phyloP scores from a whole-genome alignment of 2,797 vertebrate species.

The Jordanella pulchra region DNA sequence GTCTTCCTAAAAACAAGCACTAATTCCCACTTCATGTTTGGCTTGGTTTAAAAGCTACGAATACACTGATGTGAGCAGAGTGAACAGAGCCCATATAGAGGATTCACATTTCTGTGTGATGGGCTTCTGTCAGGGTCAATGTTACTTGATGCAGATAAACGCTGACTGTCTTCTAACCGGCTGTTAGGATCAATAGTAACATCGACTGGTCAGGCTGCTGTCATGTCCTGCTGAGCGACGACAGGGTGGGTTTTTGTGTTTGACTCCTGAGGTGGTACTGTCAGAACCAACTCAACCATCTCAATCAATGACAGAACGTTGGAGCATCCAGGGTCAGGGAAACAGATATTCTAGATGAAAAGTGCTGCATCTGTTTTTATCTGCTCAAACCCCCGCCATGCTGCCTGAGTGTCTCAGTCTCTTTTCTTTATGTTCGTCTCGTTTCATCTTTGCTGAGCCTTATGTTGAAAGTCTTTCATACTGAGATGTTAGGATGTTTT shows the following conservation, averaged over 20 bases:
- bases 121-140: constrained; percentile 15
- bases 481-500: neutral
- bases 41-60: neutral
- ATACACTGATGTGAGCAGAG: neutral
- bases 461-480: neutral
- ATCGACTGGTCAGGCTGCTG: constrained; percentile 35
- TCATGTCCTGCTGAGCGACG: constrained; percentile 32
- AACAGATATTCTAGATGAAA: constrained; percentile 25
- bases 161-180: constrained; percentile 20
- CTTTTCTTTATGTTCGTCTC: neutral
- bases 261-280: constrained; percentile 20
- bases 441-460: neutral
- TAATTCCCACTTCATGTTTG: neutral
- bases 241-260: constrained; percentile 23
- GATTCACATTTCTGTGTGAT: neutral
- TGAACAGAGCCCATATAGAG: neutral
- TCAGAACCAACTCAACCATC: constrained; percentile 30
- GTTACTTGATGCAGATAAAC: constrained; percentile 40
- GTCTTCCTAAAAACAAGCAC: constrained; percentile 1
- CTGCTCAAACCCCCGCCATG: constrained; percentile 10
- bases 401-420: constrained; percentile 31
- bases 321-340: constrained; percentile 7
- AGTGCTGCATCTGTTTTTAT: neutral
- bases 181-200: constrained; percentile 54
- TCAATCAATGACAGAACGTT: constrained; percentile 30